These are phyloP conservation scores for Hymenochirus boettgeri DNA, from an alignment of 2,113 vertebrate genomes.

Conservation along the genomic window DNA sequence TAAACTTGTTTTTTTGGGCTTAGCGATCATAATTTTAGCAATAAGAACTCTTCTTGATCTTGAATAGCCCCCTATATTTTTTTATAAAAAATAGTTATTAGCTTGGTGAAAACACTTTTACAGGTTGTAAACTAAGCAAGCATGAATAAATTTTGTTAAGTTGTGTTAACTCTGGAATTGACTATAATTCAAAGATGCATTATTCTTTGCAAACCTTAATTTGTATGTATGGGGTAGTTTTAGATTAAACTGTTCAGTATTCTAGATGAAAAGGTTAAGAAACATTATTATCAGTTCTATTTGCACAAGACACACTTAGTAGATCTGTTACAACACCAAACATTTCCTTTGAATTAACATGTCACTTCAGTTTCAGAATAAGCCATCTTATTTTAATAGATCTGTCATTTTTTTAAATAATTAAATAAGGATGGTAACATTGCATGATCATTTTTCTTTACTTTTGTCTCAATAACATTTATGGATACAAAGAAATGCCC, in stretches of 20 bases:
- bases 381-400: conserved; percentile 4
- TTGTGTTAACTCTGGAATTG: too few species aligned
- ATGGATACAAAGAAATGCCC: neutral
- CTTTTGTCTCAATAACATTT: neutral
- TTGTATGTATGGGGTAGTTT: too few species aligned
- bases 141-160: too few species aligned
- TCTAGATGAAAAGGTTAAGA: neutral
- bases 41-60: too few species aligned
- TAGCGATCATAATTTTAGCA: too few species aligned
- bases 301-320: neutral
- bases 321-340: conserved; percentile 13
- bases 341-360: conserved; percentile 5
- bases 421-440: conserved; percentile 1
- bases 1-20: too few species aligned
- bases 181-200: too few species aligned
- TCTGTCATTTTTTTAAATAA: conserved; percentile 5
- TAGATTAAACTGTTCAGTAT: conserved; percentile 9
- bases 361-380: neutral
- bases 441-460: neutral
- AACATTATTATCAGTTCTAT: conserved; percentile 14
- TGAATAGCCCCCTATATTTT: too few species aligned
- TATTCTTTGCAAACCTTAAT: too few species aligned
- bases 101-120: too few species aligned
- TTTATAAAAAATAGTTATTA: too few species aligned
- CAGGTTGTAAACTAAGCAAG: too few species aligned